Percentiles rank a stretch among this genome's conserved stretches.
Conservation (phyloP, 2,113 vertebrate species). For the Sporophila hypoxantha region DNA sequence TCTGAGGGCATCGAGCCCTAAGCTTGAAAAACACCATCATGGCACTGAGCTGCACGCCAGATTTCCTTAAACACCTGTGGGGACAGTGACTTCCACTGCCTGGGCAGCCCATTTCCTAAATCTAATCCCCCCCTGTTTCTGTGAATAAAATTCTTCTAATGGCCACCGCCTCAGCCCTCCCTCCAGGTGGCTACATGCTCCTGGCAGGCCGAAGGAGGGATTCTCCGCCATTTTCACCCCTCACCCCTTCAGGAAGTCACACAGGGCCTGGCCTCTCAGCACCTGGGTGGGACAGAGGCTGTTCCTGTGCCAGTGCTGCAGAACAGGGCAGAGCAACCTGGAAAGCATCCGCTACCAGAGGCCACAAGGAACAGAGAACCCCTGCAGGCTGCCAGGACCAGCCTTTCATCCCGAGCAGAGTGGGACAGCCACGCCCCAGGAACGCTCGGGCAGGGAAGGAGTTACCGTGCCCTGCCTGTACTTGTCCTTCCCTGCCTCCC, state of each 20-base stretch:
- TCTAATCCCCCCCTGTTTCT: neutral
- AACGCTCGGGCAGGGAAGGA: neutral
- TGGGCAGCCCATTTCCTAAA: rapidly evolving
- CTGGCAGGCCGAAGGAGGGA: neutral
- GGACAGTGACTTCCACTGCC: too few relatives aligned
- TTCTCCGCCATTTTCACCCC: too few relatives aligned
- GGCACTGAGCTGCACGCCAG: neutral
- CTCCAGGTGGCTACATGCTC: too few relatives aligned
- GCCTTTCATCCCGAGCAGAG: neutral
- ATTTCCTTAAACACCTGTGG: neutral
- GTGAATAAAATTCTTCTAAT: neutral
- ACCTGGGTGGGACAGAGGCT: neutral
- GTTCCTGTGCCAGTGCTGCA: neutral
- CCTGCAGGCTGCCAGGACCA: neutral
- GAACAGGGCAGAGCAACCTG: neutral
- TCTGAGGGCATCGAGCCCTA: neutral
- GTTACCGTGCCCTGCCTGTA: neutral
- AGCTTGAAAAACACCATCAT: neutral
- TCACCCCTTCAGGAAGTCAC: neutral
- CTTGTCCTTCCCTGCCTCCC: neutral
- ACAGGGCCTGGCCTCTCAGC: rapidly evolving
- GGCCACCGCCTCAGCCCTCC: neutral
- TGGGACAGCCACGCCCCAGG: neutral
- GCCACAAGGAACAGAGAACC: neutral
- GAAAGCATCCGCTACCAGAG: neutral